Conservation (phyloP, 2,888 invertebrate species). For the Synergus itoensis region DNA sequence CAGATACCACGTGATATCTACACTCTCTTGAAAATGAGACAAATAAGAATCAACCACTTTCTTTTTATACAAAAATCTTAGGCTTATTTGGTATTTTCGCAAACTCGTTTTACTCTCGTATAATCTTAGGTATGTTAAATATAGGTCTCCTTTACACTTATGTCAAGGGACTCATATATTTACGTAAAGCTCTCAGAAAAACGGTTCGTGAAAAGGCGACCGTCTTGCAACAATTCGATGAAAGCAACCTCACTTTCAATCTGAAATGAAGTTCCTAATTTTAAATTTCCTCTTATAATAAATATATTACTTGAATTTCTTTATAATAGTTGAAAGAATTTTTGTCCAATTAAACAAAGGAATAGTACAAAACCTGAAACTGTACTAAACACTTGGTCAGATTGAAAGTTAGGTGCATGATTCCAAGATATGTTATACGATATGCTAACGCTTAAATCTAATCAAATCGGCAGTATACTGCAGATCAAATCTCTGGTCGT, state of each 20-base stretch:
- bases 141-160: not conserved
- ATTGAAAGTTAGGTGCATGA: not conserved
- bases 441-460: not conserved
- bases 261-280: not conserved
- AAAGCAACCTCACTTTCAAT: not conserved
- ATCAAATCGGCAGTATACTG: not conserved
- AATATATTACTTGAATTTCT: not conserved
- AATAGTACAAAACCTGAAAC: not conserved
- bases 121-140: constrained; percentile 26
- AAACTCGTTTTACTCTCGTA: constrained; percentile 16
- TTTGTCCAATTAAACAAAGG: not conserved
- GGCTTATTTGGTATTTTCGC: constrained; percentile 27
- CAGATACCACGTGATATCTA: not conserved
- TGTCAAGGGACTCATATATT: too few species aligned
- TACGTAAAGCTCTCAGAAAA: too few species aligned
- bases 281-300: not conserved
- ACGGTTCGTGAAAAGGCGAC: not conserved
- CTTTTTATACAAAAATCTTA: constrained; percentile 31
- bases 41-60: constrained; percentile 9
- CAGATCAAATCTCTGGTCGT: not conserved
- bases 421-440: not conserved
- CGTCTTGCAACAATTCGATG: not conserved
- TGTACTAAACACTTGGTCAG: not conserved
- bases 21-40: not conserved
- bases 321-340: not conserved